Percentiles rank a stretch among this genome's conserved stretches.
Evolutionary conservation across 1,140 invertebrate genomes (phyloP).

Genomic region (Eciton burchellii): DNA sequence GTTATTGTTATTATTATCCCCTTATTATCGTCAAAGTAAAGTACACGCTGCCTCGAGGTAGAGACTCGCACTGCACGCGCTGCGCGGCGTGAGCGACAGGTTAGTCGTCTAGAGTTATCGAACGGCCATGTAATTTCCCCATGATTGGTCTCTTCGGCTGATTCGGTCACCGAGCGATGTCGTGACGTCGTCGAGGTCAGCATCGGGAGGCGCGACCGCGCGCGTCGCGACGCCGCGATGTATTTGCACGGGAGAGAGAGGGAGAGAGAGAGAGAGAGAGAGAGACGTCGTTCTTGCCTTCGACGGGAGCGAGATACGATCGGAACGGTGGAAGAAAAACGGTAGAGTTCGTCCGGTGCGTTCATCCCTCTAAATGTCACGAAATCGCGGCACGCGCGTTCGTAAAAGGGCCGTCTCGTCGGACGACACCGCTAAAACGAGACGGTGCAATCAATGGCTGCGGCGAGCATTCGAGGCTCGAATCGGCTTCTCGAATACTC

Average conservation of each 20-base stretch:
- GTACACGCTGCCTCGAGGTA: neutral
- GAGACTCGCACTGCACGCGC: neutral
- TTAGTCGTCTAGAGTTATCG: neutral
- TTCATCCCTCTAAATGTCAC: neutral
- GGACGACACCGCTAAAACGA: too few species aligned
- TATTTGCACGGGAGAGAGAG: too few species aligned
- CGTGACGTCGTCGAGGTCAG: constrained; percentile 39
- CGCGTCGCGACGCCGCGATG: constrained; percentile 5
- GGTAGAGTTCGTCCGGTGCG: neutral
- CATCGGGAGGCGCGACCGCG: constrained; percentile 18
- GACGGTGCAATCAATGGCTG: too few species aligned
- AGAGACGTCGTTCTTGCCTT: neutral
- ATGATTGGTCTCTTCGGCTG: neutral
- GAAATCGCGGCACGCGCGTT: neutral
- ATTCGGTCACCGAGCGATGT: constrained; percentile 15
- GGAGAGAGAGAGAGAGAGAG: too few species aligned
- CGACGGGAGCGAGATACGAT: neutral
- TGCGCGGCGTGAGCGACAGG: neutral
- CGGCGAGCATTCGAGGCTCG: too few species aligned
- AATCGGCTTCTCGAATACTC: too few species aligned
- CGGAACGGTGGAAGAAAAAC: neutral
- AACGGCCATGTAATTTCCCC: neutral
- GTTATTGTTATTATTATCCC: neutral
- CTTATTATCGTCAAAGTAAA: neutral
- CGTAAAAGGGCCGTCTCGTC: too few species aligned